These are phyloP conservation scores for Erebia epiphron DNA, from an alignment of 2,888 invertebrate genomes.

Conservation along the genomic window DNA sequence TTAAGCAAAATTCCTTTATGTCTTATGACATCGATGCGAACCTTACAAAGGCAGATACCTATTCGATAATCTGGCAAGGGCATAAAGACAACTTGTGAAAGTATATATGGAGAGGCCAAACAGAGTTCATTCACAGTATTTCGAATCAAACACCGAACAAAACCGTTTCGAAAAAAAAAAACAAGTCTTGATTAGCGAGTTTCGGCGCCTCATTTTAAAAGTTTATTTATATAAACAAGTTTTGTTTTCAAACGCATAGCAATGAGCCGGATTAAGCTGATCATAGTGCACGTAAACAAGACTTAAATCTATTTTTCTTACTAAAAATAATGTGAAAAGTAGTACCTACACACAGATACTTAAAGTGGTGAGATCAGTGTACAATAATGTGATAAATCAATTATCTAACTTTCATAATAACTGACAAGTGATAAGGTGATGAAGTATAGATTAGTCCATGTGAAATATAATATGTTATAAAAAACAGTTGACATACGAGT, in stretches of 20 bases:
- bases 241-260: slow-evolving; percentile 1
- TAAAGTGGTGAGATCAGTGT: background rate
- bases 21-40: background rate
- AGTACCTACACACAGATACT: background rate
- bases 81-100: slow-evolving; percentile 13
- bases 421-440: background rate
- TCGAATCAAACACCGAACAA: background rate
- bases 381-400: too few species aligned
- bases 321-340: background rate
- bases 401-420: background rate
- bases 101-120: slow-evolving; percentile 1
- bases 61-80: slow-evolving; percentile 5
- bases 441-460: background rate
- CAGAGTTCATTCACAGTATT: slow-evolving; percentile 15
- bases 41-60: background rate
- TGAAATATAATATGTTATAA: background rate
- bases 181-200: background rate
- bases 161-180: slow-evolving; percentile 12
- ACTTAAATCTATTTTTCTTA: background rate
- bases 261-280: background rate
- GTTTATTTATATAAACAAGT: slow-evolving; percentile 9
- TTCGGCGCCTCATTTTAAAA: background rate
- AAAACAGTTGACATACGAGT: too few species aligned
- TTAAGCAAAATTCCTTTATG: background rate
- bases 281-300: background rate